Conservation (phyloP, 2,113 vertebrate species). For the Mirza zaza region DNA sequence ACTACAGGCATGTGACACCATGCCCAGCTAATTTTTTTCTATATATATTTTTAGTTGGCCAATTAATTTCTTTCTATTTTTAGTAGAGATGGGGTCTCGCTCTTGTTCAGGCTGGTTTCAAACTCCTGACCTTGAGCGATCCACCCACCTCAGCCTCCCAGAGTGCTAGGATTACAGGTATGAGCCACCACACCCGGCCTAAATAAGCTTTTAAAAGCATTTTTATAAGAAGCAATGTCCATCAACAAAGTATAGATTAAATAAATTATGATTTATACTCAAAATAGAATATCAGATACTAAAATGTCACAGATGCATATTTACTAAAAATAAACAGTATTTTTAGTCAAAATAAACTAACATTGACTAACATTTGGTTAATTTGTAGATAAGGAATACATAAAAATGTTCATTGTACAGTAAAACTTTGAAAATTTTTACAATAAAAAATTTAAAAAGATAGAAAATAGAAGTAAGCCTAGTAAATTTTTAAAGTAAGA, state of each 20-base stretch:
- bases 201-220: slow-evolving; percentile 36
- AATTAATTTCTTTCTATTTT: no score
- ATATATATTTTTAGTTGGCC: no score
- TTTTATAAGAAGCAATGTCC: not conserved
- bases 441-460: not conserved
- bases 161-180: no score
- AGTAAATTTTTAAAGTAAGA: not conserved
- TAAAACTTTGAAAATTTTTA: not conserved
- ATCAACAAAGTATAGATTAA: not conserved
- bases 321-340: slow-evolving; percentile 19
- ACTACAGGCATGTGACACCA: no score
- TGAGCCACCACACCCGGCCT: not conserved
- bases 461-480: not conserved
- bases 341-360: slow-evolving; percentile 23
- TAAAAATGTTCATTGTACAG: not conserved
- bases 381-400: not conserved
- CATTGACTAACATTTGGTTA: not conserved
- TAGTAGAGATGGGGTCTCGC: no score
- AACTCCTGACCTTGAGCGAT: no score
- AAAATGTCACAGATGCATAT: not conserved
- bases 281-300: not conserved
- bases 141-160: no score
- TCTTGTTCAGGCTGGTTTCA: no score
- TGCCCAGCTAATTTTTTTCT: no score
- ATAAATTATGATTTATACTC: not conserved